These are phyloP conservation scores for Melanotaenia duboulayi DNA, from an alignment of 2,113 vertebrate species.

Conservation along the genomic window DNA sequence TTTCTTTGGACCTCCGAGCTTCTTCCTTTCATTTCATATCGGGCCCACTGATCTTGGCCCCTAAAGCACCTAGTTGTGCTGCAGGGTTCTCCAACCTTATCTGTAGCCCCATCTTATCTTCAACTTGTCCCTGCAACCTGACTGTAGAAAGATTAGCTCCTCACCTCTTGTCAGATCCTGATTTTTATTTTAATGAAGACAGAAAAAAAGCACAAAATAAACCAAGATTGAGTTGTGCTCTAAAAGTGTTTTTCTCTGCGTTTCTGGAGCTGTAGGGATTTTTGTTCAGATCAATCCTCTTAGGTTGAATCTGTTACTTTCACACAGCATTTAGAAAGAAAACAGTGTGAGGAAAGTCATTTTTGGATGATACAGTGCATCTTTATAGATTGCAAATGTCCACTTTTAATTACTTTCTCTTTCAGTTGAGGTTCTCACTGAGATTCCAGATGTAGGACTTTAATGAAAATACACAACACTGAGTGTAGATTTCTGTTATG, in stretches of 20 bases:
- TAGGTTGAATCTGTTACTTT: conserved; percentile 46
- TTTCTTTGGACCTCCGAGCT: conserved; percentile 59
- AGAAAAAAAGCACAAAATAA: conserved; percentile 55
- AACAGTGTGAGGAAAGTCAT: background rate
- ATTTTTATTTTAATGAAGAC: conserved; percentile 62
- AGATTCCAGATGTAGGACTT: conserved; percentile 22
- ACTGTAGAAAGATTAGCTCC: conserved; percentile 75
- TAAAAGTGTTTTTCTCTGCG: conserved; percentile 39
- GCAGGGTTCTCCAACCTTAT: conserved; percentile 73
- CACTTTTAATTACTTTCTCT: conserved; percentile 5
- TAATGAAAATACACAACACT: conserved; percentile 39
- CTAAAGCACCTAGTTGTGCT: conserved; percentile 56
- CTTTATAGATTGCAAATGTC: background rate
- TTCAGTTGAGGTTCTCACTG: background rate
- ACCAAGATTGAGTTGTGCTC: conserved; percentile 48
- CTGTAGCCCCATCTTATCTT: conserved; percentile 70
- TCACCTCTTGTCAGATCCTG: conserved; percentile 57
- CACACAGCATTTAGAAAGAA: conserved; percentile 31
- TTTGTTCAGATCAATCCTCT: conserved; percentile 39
- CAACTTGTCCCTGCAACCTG: conserved; percentile 72
- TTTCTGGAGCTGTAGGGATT: conserved; percentile 19
- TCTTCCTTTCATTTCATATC: conserved; percentile 70
- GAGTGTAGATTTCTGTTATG: conserved; percentile 17
- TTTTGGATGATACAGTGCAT: conserved; percentile 4
- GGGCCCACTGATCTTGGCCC: conserved; percentile 50